These are phyloP conservation scores for Chondrosia reniformis DNA, from an alignment of 37 sponge, comb jelly and placozoan species.

Conservation along the genomic window DNA sequence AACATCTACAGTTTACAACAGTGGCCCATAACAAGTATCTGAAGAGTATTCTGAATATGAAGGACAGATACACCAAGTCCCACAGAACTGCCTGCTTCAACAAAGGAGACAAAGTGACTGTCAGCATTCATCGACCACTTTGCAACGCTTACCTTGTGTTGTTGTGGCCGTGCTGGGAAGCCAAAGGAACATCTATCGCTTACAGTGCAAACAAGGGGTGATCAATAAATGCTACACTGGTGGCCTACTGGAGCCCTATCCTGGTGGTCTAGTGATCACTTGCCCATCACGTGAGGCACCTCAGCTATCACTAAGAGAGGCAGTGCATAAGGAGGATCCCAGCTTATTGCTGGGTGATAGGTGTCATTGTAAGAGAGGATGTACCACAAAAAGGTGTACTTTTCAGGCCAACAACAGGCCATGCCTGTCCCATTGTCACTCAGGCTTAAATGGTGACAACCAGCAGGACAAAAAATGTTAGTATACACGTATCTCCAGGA, in stretches of 20 bases:
- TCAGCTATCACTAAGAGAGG: background rate
- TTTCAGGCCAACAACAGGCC: background rate
- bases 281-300: background rate
- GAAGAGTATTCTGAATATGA: background rate
- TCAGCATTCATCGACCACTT: background rate
- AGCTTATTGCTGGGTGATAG: background rate
- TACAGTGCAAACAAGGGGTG: background rate
- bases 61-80: background rate
- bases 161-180: background rate
- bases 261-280: background rate
- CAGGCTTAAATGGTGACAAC: background rate
- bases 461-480: background rate
- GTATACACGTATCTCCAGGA: too few species aligned
- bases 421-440: background rate
- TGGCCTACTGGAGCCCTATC: background rate
- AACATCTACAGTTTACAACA: too few species aligned
- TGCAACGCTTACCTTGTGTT: background rate
- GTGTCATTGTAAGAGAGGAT: background rate
- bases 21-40: background rate
- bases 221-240: background rate
- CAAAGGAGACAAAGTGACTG: background rate
- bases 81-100: background rate
- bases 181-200: background rate
- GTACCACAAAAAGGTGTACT: background rate
- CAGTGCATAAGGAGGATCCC: background rate